Conservation (phyloP, 2,113 vertebrate species). For the Lota lota region DNA sequence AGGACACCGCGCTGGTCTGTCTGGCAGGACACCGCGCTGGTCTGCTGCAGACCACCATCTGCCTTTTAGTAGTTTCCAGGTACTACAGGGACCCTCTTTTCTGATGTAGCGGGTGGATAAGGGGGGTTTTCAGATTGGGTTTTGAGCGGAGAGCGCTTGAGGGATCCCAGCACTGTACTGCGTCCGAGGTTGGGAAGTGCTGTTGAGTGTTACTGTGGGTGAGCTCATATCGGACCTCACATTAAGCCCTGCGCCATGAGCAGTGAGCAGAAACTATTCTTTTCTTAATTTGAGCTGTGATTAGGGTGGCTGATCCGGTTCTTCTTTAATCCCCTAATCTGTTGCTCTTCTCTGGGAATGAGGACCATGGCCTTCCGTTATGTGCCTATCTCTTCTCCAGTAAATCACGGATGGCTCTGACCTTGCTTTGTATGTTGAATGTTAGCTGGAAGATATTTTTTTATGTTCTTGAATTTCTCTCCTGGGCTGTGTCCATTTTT, state of each 20-base stretch:
- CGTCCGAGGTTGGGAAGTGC: constrained; percentile 64
- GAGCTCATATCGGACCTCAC: constrained; percentile 68
- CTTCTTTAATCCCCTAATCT: not conserved
- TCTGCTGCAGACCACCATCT: constrained; percentile 36
- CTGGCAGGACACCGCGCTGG: no score
- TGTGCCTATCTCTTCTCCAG: constrained; percentile 31
- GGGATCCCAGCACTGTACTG: constrained; percentile 54
- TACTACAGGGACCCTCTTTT: constrained; percentile 37
- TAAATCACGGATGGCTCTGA: constrained; percentile 34
- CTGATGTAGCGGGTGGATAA: constrained; percentile 40
- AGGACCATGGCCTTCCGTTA: no score
- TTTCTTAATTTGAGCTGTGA: constrained; percentile 20
- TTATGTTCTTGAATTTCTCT: constrained; percentile 74
- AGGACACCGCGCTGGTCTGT: no score
- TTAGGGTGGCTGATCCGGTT: not conserved
- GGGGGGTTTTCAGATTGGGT: constrained; percentile 19
- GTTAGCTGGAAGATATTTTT: constrained; percentile 68
- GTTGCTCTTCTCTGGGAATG: constrained; percentile 11
- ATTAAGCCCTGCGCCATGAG: constrained; percentile 38
- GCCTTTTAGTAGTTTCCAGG: constrained; percentile 57
- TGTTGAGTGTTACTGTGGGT: constrained; percentile 65
- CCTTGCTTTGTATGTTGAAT: constrained; percentile 51
- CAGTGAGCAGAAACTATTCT: constrained; percentile 31
- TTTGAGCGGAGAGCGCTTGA: constrained; percentile 47
- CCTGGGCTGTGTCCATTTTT: constrained; percentile 78